Base-by-base conservation (phyloP, 2,797 vertebrate species). In the Pogoniulus pusillus region DNA sequence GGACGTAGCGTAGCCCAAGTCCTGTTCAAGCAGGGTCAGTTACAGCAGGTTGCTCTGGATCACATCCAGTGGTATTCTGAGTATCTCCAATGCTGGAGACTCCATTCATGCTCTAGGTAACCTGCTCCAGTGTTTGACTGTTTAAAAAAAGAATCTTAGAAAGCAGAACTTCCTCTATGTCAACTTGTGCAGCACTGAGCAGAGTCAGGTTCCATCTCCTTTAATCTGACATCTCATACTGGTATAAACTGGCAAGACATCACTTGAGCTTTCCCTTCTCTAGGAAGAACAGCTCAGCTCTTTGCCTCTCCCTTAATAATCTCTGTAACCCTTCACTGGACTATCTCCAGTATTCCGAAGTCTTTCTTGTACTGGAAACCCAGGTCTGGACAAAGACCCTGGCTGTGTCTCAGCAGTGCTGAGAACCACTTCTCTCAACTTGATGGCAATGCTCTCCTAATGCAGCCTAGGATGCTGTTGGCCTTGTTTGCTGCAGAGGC, bases 81-180 rank as follows among this genome's bases (percentile, higher is more conserved):
- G 8, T n/a, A 35, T 7, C 47, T 75, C 53, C 47, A 76, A 2
- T 0, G 4, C 17, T 6, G n/a, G n/a, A 66, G 41, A 27, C 51
- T 35, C 39, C 53, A 26, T 1, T 1, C 22, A 32, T 30, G 16
- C 17, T 9, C 9, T 22, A 23, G 26, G 16, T 34, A 85, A 82
- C 30, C 30, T 11, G 0, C 30, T 55, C n/a, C 30, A 51, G 17
- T 5, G 54, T 74, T 27, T 74, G 4, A 59, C 6, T 15, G 65
- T 5, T 2, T 2, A 24, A 0, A 10, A 27, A 39, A 39, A 75
- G 55, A 14, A 6, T 3, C 4, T 32, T 3, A 3, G 13, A 39
- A 43, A 90, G 27, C 4, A 30, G 16, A 53, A 63, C 63, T 63
- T 75, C 39, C 55, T 55, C 3, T 20, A 39, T 72, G 85, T 53